These are phyloP conservation scores for Rhinogobius similis DNA, from an alignment of 2,113 vertebrate species.

Conservation along the genomic window DNA sequence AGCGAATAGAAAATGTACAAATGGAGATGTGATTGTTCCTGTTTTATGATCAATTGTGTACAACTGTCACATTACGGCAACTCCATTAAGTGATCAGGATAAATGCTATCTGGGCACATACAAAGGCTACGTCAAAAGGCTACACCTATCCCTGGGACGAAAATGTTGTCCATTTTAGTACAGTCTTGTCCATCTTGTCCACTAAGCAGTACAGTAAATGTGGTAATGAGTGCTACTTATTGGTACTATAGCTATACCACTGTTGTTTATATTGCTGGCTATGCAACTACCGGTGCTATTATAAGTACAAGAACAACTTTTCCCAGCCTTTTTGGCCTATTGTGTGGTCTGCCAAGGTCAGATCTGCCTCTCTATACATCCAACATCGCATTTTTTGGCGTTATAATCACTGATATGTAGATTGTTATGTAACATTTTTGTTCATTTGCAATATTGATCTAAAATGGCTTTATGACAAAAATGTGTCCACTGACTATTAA, in stretches of 20 bases:
- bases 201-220: neutral
- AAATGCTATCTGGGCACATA: conserved; percentile 1
- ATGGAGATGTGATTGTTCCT: neutral
- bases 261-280: neutral
- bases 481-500: neutral
- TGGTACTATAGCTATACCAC: neutral
- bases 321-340: neutral
- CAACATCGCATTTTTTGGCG: neutral
- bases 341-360: neutral
- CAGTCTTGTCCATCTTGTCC: neutral
- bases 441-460: neutral
- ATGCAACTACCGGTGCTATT: neutral
- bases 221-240: neutral
- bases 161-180: neutral
- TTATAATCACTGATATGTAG: neutral
- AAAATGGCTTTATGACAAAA: neutral
- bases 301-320: neutral
- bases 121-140: neutral
- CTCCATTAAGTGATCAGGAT: conserved; percentile 11
- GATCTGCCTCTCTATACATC: no score
- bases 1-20: neutral
- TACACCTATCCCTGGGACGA: neutral
- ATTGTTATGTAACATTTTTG: neutral
- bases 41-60: conserved; percentile 8
- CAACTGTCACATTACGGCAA: conserved; percentile 1